These are phyloP conservation scores for Elegia similella DNA, from an alignment of 2,888 invertebrate species.

Conservation along the genomic window DNA sequence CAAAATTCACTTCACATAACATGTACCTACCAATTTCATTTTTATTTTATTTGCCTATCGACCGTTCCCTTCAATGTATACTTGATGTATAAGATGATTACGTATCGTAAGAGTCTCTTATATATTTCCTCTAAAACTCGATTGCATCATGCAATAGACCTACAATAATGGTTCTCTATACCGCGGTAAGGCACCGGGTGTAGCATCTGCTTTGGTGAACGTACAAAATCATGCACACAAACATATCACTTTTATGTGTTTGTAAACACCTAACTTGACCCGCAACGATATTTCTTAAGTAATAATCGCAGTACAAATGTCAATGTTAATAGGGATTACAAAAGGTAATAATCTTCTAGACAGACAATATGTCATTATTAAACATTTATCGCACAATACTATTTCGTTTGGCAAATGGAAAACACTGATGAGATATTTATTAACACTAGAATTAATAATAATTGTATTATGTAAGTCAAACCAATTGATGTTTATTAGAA, in stretches of 20 bases:
- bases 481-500: no score
- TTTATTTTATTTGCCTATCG: slow-evolving; percentile 46
- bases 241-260: slow-evolving; percentile 36
- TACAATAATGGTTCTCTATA: slow-evolving; percentile 45
- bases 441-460: background rate
- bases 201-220: slow-evolving; percentile 38
- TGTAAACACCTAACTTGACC: slow-evolving; percentile 53
- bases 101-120: slow-evolving; percentile 67
- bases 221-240: slow-evolving; percentile 31
- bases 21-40: slow-evolving; percentile 73
- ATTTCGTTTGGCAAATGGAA: background rate
- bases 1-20: slow-evolving; percentile 32
- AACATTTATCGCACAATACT: slow-evolving; percentile 28
- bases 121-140: slow-evolving; percentile 72
- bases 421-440: background rate
- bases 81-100: slow-evolving; percentile 67
- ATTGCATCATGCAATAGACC: slow-evolving; percentile 61
- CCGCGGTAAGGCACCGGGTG: slow-evolving; percentile 48
- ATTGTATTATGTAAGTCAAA: background rate
- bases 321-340: slow-evolving; percentile 64
- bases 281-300: slow-evolving; percentile 52
- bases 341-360: slow-evolving; percentile 45
- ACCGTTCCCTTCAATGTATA: slow-evolving; percentile 57
- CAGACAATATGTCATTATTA: slow-evolving; percentile 32
- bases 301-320: slow-evolving; percentile 59